These are phyloP conservation scores for Lucilia sericata DNA, from an alignment of 1,140 invertebrate genomes.

Conservation along the genomic window DNA sequence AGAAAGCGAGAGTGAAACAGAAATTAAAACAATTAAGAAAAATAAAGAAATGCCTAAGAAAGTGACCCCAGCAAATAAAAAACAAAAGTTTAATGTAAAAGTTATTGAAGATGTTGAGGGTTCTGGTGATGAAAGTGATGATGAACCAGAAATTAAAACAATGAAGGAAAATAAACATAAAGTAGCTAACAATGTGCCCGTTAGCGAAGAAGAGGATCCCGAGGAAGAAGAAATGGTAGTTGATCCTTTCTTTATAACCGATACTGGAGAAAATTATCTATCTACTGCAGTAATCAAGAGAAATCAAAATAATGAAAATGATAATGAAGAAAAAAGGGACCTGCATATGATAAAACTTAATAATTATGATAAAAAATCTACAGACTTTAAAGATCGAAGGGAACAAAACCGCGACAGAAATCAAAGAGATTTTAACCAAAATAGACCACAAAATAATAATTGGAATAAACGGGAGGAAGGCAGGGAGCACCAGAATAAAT, in stretches of 20 bases:
- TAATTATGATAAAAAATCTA: slow-evolving; percentile 10
- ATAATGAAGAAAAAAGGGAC: slow-evolving; percentile 14
- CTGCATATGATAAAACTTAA: slow-evolving; percentile 17
- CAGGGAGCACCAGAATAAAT: not conserved
- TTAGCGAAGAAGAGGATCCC: not conserved
- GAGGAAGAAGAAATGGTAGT: slow-evolving; percentile 53
- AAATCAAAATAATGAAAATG: slow-evolving; percentile 59
- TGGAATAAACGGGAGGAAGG: not conserved
- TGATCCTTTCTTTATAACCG: slow-evolving; percentile 74
- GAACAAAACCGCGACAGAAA: not conserved
- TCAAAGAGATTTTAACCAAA: not conserved
- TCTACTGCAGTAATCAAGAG: slow-evolving; percentile 69
- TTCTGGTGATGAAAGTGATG: not conserved
- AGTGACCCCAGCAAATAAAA: not conserved
- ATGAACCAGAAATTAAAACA: not conserved
- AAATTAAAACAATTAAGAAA: not conserved
- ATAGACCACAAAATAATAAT: not conserved
- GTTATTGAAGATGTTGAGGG: too few relatives aligned
- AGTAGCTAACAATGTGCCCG: too few relatives aligned
- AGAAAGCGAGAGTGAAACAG: too few relatives aligned
- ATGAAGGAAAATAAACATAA: too few relatives aligned
- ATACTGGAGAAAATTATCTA: slow-evolving; percentile 71
- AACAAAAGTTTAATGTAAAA: not conserved
- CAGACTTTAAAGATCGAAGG: slow-evolving; percentile 32
- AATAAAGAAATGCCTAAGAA: not conserved